These are phyloP conservation scores for Lacerta agilis DNA, from an alignment of 2,797 vertebrate genomes.

Conservation along the genomic window DNA sequence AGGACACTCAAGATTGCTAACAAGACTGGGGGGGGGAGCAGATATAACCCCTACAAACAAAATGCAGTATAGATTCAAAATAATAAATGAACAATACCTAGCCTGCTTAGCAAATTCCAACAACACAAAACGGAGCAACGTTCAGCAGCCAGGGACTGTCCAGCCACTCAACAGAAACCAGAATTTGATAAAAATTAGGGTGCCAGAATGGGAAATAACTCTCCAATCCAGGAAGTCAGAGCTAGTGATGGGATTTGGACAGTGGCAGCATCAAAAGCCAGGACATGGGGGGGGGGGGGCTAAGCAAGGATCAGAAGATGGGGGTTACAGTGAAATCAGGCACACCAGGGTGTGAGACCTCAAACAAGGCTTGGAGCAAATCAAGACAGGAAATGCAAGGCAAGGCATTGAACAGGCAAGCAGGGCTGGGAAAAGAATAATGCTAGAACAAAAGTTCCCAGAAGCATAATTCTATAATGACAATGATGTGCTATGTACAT, in stretches of 20 bases:
- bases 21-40: too few relatives aligned
- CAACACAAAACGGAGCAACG: neutral
- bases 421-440: neutral
- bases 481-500: neutral
- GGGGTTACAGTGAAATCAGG: neutral
- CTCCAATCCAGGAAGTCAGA: neutral
- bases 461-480: neutral
- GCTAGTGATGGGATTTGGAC: neutral
- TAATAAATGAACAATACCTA: too few relatives aligned
- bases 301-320: conserved; percentile 12
- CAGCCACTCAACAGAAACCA: neutral
- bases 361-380: neutral
- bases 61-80: too few relatives aligned
- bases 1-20: too few relatives aligned
- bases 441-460: neutral
- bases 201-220: neutral
- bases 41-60: too few relatives aligned
- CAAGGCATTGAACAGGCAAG: neutral
- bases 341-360: neutral
- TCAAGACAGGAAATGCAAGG: neutral
- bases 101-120: too few relatives aligned
- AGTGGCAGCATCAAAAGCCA: neutral
- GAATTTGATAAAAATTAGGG: neutral
- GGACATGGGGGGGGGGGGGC: neutral
- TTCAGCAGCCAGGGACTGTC: neutral